Evolutionary conservation across 2,113 vertebrate genomes (phyloP).

Genomic region (Oreochromis aureus): DNA sequence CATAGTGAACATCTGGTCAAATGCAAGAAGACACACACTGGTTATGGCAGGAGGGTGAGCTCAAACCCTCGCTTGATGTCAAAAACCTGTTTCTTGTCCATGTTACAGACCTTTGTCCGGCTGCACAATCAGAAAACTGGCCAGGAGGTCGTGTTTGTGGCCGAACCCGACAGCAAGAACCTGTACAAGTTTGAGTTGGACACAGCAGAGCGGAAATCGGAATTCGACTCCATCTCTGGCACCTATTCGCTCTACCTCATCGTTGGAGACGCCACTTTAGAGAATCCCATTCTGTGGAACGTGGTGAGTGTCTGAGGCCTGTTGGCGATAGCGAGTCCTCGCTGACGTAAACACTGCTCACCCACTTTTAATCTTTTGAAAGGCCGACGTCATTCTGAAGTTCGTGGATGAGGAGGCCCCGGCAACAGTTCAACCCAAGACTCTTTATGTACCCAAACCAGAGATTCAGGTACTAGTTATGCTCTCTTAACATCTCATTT

Average conservation of each 20-base stretch:
- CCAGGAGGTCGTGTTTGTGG: slow-evolving; percentile 97
- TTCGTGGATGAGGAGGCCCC: slow-evolving; percentile 94
- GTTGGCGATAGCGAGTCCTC: background rate
- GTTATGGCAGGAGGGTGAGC: background rate
- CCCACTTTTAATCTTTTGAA: background rate
- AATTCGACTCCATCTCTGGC: slow-evolving; percentile 94
- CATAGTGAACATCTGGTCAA: background rate
- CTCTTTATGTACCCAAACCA: slow-evolving; percentile 90
- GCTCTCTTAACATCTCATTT: background rate
- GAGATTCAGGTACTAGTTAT: slow-evolving; percentile 85
- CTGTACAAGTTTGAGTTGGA: slow-evolving; percentile 97
- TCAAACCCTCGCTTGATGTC: background rate
- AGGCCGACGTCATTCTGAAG: slow-evolving; percentile 93
- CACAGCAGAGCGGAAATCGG: slow-evolving; percentile 86
- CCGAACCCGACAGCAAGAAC: slow-evolving; percentile 92
- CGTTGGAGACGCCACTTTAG: slow-evolving; percentile 93
- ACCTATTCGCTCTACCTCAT: slow-evolving; percentile 92
- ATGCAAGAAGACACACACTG: background rate
- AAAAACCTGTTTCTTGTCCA: background rate
- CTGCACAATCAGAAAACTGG: slow-evolving; percentile 96
- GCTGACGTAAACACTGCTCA: background rate
- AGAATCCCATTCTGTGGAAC: slow-evolving; percentile 96
- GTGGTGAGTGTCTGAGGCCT: slow-evolving; percentile 76
- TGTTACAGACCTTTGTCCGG: slow-evolving; percentile 88
- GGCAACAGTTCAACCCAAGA: slow-evolving; percentile 84